A percentile compares a stretch with the other conserved stretches of the same genome.
Conservation (phyloP, 2,113 vertebrate species). For the Thinocorus orbignyianus region DNA sequence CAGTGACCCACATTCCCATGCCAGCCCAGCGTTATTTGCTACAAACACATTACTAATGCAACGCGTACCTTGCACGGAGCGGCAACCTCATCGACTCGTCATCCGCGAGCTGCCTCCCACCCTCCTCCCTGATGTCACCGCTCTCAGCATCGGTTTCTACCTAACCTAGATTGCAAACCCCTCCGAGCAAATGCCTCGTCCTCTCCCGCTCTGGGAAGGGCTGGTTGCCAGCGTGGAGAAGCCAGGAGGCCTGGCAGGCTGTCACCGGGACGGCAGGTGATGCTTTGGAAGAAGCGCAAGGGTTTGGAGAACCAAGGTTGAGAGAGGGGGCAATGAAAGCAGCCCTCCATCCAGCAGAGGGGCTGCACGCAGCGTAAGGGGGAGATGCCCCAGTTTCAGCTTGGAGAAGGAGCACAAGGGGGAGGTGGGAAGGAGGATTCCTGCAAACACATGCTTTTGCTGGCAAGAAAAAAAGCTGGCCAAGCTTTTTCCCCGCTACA, state of each 20-base stretch:
- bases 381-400: background rate
- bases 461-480: background rate
- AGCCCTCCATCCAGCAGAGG: background rate
- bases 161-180: conserved; percentile 61
- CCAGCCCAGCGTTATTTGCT: conserved; percentile 45
- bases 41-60: conserved; percentile 38
- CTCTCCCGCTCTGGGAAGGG: background rate
- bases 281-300: accelerated
- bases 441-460: background rate
- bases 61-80: conserved; percentile 28
- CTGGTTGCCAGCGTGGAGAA: background rate
- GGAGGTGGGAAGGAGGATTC: background rate
- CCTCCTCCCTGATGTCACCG: conserved; percentile 28
- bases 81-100: conserved; percentile 44
- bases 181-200: background rate
- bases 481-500: background rate
- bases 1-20: conserved; percentile 59
- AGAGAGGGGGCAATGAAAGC: background rate
- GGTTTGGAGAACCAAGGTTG: background rate
- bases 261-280: accelerated
- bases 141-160: background rate
- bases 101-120: conserved; percentile 27
- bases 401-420: background rate
- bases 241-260: background rate
- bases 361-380: accelerated